These are phyloP conservation scores for Brachyptera putata DNA, from an alignment of 2,888 invertebrate species.

Conservation along the genomic window DNA sequence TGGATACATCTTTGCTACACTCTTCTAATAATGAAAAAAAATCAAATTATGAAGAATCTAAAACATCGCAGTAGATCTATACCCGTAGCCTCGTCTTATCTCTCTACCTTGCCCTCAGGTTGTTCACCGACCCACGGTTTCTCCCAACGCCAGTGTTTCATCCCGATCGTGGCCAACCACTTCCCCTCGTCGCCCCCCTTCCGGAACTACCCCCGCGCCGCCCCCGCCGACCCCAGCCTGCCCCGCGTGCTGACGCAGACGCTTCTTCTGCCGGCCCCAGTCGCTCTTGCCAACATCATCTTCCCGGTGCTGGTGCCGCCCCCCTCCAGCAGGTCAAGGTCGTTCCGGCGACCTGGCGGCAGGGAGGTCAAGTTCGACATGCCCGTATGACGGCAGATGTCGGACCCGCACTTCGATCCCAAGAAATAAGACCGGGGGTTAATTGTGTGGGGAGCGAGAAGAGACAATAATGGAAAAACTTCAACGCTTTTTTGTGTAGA, in stretches of 20 bases:
- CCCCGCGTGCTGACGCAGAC: conserved; percentile 3
- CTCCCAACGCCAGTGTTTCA: conserved; percentile 57
- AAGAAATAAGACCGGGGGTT: conserved; percentile 37
- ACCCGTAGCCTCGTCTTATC: too few relatives aligned
- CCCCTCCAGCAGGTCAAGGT: conserved; percentile 33
- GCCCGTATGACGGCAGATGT: conserved; percentile 44
- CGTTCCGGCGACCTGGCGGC: conserved; percentile 22
- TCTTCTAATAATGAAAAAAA: too few relatives aligned
- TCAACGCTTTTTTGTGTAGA: too few relatives aligned
- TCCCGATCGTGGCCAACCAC: conserved; percentile 67
- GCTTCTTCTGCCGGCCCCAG: conserved; percentile 39
- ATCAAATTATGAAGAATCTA: too few relatives aligned
- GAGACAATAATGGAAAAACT: too few relatives aligned
- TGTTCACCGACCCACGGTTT: conserved; percentile 46
- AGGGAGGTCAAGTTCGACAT: conserved; percentile 43
- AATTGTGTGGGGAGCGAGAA: too few relatives aligned
- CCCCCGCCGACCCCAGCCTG: conserved; percentile 35
- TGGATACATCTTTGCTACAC: too few relatives aligned
- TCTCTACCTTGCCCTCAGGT: too few relatives aligned
- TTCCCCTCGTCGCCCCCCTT: conserved; percentile 68
- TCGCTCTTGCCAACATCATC: conserved; percentile 33
- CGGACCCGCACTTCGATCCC: conserved; percentile 42
- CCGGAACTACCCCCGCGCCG: conserved; percentile 39
- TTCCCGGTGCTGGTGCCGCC: conserved; percentile 38
- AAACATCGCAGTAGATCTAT: too few relatives aligned